Evolutionary conservation across 2,797 vertebrate genomes (phyloP).

Genomic region (Lacerta viridis): DNA sequence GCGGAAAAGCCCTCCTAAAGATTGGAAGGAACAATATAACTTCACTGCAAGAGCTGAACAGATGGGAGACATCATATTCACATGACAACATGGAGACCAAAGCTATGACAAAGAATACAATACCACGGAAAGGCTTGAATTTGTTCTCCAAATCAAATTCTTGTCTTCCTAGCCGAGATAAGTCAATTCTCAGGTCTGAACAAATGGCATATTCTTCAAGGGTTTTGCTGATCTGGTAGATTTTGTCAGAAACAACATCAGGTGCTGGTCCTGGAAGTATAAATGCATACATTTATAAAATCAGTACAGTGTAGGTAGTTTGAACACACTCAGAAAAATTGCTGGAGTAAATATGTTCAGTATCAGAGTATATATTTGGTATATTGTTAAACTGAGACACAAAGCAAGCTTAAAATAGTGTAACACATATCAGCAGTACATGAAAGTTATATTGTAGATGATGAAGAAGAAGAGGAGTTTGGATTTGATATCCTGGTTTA

Average conservation of each 20-base stretch:
- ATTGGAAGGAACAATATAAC: background rate
- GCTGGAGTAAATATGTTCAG: background rate
- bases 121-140: constrained; percentile 99
- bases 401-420: background rate
- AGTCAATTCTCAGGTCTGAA: constrained; percentile 94
- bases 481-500: too few species aligned
- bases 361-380: background rate
- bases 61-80: constrained; percentile 11
- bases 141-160: constrained; percentile 99
- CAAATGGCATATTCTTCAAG: constrained; percentile 97
- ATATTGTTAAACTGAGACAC: background rate
- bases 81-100: background rate
- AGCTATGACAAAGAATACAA: background rate
- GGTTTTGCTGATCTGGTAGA: constrained; percentile 96
- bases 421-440: background rate
- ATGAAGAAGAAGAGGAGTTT: too few species aligned
- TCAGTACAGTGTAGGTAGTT: background rate
- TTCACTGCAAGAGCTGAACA: background rate
- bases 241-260: constrained; percentile 94
- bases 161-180: constrained; percentile 94
- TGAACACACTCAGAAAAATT: background rate
- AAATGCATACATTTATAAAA: background rate
- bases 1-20: background rate
- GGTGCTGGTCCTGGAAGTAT: constrained; percentile 90
- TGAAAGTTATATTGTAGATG: background rate